These are phyloP conservation scores for Chrosomus eos DNA, from an alignment of 2,797 vertebrate genomes.

Conservation along the genomic window DNA sequence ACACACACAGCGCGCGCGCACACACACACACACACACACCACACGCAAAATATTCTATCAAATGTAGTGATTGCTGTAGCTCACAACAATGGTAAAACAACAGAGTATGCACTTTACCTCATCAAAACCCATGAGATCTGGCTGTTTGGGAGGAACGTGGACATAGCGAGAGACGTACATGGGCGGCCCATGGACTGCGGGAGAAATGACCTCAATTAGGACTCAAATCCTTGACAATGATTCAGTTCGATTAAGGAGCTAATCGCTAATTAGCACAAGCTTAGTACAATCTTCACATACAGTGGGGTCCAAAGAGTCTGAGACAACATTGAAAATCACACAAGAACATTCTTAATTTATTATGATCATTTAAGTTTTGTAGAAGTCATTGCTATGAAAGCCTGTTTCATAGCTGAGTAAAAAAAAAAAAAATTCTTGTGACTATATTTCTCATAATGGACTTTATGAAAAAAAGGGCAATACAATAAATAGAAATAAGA, in stretches of 20 bases:
- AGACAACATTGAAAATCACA: not conserved
- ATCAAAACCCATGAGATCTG: constrained; percentile 92
- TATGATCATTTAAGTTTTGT: not conserved
- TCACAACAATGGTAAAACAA: not conserved
- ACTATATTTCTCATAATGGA: not conserved
- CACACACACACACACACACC: too few relatives aligned
- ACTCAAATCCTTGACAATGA: not conserved
- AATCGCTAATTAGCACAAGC: not conserved
- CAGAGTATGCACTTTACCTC: constrained; percentile 78
- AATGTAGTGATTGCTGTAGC: not conserved
- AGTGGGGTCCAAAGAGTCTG: not conserved
- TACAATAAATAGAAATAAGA: too few relatives aligned
- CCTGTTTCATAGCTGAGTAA: not conserved
- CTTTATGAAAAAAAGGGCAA: not conserved
- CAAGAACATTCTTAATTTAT: not conserved
- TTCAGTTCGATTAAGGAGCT: not conserved
- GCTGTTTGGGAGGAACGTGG: constrained; percentile 80
- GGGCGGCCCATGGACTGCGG: constrained; percentile 88
- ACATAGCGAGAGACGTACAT: constrained; percentile 86
- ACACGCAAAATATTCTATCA: not conserved
- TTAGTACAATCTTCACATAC: not conserved
- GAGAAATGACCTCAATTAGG: constrained; percentile 47
- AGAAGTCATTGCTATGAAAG: not conserved
- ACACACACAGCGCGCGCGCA: too few relatives aligned
- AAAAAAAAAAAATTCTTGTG: not conserved